These are phyloP conservation scores for Lagorchestes hirsutus DNA, from an alignment of 2,797 vertebrate species.

Conservation along the genomic window DNA sequence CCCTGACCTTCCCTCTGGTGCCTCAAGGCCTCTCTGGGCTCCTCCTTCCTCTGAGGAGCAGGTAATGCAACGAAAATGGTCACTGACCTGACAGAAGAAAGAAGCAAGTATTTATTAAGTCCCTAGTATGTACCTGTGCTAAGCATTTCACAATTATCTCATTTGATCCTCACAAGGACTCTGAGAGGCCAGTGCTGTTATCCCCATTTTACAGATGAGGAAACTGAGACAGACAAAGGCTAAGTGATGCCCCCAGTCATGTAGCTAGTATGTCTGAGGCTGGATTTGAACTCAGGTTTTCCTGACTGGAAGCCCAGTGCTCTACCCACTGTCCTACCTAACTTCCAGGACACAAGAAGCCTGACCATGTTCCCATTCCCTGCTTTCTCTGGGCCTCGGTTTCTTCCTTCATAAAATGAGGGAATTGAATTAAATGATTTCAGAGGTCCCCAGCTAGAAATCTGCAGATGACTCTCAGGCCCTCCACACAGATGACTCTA, in stretches of 20 bases:
- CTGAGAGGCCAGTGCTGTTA: too few species aligned
- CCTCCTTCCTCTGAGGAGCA: neutral
- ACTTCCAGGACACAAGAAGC: too few species aligned
- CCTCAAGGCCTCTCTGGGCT: neutral
- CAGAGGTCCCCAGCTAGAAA: neutral
- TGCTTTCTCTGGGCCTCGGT: neutral
- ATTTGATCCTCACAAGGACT: neutral
- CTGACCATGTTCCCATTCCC: neutral
- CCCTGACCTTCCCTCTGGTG: neutral
- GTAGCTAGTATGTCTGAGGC: neutral
- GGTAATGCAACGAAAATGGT: neutral
- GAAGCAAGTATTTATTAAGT: neutral
- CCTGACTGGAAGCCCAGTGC: neutral
- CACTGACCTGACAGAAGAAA: neutral
- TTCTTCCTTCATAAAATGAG: neutral
- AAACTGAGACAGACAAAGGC: neutral
- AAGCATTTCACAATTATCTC: neutral
- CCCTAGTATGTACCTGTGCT: neutral
- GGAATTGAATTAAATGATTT: neutral
- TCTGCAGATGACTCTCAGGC: neutral
- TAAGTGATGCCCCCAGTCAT: neutral
- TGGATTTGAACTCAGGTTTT: neutral
- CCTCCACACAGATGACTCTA: too few species aligned
- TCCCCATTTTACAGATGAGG: neutral
- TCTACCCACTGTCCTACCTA: neutral